Evolutionary conservation across 2,113 vertebrate genomes (phyloP), one percentile per base, ranked within the genome.

Genomic region (Eulacestoma nigropectus): DNA sequence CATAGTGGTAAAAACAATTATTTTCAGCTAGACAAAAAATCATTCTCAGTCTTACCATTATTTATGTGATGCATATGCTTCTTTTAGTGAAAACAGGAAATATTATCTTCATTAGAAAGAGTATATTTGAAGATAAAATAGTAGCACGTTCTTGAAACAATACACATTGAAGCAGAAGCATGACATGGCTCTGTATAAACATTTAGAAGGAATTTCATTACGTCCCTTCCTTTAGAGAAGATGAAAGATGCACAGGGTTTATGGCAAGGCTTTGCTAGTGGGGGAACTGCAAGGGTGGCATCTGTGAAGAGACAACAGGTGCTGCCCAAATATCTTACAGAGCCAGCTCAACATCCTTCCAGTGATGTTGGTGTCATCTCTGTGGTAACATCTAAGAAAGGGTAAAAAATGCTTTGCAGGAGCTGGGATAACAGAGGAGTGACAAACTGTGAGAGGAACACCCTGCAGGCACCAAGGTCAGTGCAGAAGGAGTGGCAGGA

Each of bases 361-460:
- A 75, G n/a, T 8, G 10, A 64, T 1, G 1, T 1, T 42, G 39
- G 37, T 37, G 13, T 62, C 20, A 26, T 1, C 8, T 57, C 19
- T 46, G 22, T 8, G 19, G 26, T 6, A 81, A 46, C 4, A 6
- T 16, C 56, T 60, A 46, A 42, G 47, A 73, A 69, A 33, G 42
- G 8, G 14, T 11, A 49, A 60, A 65, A 82, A 50, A 3, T 1
- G 4, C 22, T 44, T 13, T 3, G 2, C 18, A 73, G 15, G 23
- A 78, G 25, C 33, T 35, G 44, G 41, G 26, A 50, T 22, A 73
- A 53, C 16, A 69, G 9, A 44, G 21, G 41, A 44, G 16, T 16
- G 16, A 85, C 25, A 46, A 72, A 8, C 22, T 8, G 33, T 56
- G 41, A 65, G 15, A 47, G 15, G 18, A 22, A 13, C 10, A 81